A percentile compares a stretch with the other conserved stretches of the same genome.
Conservation (phyloP, 2,113 vertebrate species). For the Ginglymostoma cirratum region DNA sequence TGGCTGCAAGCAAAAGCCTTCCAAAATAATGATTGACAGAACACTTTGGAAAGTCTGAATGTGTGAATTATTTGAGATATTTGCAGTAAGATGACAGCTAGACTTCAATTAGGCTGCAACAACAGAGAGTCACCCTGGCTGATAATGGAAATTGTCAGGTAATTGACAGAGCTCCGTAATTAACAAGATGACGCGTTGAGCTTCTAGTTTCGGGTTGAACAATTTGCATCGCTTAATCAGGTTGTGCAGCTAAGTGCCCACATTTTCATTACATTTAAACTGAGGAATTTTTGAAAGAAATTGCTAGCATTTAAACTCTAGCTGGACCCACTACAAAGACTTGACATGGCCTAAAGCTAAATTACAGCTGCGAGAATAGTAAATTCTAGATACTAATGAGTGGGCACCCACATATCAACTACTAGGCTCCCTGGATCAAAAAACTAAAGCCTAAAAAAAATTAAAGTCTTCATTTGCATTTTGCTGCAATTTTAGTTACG, state of each 20-base stretch:
- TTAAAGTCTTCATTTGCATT: background rate
- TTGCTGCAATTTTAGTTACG: background rate
- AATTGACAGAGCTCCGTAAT: background rate
- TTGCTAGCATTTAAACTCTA: background rate
- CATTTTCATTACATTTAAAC: background rate
- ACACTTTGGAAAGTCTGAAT: background rate
- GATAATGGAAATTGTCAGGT: background rate
- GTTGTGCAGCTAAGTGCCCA: background rate
- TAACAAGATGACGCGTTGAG: background rate
- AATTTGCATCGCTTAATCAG: background rate
- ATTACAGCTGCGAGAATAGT: background rate
- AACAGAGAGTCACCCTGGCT: slow-evolving; percentile 10
- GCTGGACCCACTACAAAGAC: background rate
- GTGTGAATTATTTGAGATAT: background rate
- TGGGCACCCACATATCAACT: background rate
- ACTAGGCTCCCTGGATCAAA: background rate
- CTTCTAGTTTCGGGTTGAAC: background rate
- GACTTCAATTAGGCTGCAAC: background rate
- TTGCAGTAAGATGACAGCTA: background rate
- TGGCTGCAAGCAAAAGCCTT: background rate
- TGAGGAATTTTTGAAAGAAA: background rate
- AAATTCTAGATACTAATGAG: background rate
- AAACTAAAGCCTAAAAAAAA: background rate
- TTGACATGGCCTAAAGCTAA: background rate
- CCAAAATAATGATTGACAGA: background rate